Base-by-base conservation (phyloP, 2,797 vertebrate species). In the Spheniscus humboldti region DNA sequence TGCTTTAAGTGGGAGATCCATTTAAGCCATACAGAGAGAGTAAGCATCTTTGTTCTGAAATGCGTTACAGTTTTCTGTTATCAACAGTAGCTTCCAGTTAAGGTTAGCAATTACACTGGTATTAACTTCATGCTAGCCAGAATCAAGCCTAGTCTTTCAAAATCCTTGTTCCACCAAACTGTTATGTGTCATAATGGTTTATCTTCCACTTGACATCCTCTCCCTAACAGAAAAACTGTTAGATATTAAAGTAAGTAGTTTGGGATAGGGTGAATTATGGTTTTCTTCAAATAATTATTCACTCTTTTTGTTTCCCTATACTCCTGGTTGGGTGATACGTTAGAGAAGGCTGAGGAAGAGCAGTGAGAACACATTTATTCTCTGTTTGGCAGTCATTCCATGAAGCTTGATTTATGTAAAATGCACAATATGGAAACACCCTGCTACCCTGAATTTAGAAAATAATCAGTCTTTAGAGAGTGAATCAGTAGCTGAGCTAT, bases 331-430 rank as follows among this genome's bases (percentile, higher is more conserved):
- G n/a, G 31, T n/a, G 33, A 14, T 72, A 11, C 1, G 2, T 16
- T 47, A 28, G 33, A 66, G 50, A 31, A 79, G 73, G 39, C 16
- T 1, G 2, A 24, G 43, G 35, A 50, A 39, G 8, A 86, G 33
- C 67, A 52, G 33, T 4, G 39, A 50, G 23, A 77, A 18, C 18
- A 43, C 0, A 0, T 67, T 80, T 10, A 8, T 37, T 52, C 50
- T 30, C 43, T 37, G 18, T 48, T 79, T 47, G 52, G 72, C 43
- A n/a, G 24, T 52, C 8, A 6, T 60, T 77, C 48, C 33, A 0
- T 39, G 69, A 60, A 43, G 41, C 23, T n/a, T 53, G n/a, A 9
- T 72, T 81, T 84, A 33, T 33, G 28, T 45, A 23, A 93, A 69
- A 71, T 53, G 37, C 13, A 18, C 20, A 25, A 11, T 31, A 17